These are phyloP conservation scores for Paguma larvata DNA, from an alignment of 2,797 vertebrate species.

Conservation along the genomic window DNA sequence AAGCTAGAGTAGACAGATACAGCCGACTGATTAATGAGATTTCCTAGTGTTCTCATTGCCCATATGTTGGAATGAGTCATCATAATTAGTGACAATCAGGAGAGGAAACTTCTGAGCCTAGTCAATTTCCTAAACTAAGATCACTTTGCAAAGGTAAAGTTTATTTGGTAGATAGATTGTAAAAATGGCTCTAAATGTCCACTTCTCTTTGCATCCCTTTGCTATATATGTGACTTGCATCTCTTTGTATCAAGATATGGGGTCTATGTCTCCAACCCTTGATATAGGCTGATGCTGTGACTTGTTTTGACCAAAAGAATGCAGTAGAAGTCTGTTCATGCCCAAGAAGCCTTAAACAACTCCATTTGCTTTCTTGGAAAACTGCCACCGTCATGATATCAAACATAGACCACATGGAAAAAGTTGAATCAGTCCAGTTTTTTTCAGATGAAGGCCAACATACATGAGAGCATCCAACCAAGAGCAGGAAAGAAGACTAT, in stretches of 20 bases:
- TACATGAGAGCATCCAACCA: background rate
- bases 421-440: background rate
- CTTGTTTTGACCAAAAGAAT: background rate
- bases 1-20: background rate
- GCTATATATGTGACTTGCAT: background rate
- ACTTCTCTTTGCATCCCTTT: background rate
- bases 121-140: slow-evolving; percentile 58
- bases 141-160: slow-evolving; percentile 28
- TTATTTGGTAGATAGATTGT: background rate
- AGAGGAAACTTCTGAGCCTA: slow-evolving; percentile 51
- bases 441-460: background rate
- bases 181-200: background rate
- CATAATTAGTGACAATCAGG: slow-evolving; percentile 11
- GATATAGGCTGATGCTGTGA: background rate
- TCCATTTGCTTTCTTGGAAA: background rate
- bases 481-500: background rate
- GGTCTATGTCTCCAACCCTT: background rate
- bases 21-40: slow-evolving; percentile 59
- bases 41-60: background rate
- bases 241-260: background rate
- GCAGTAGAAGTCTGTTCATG: background rate
- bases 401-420: background rate
- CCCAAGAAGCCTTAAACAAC: background rate
- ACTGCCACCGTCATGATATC: background rate
- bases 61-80: slow-evolving; percentile 66